Evolutionary conservation across 2,797 vertebrate genomes (phyloP).

Genomic region (Lateolabrax maculatus): DNA sequence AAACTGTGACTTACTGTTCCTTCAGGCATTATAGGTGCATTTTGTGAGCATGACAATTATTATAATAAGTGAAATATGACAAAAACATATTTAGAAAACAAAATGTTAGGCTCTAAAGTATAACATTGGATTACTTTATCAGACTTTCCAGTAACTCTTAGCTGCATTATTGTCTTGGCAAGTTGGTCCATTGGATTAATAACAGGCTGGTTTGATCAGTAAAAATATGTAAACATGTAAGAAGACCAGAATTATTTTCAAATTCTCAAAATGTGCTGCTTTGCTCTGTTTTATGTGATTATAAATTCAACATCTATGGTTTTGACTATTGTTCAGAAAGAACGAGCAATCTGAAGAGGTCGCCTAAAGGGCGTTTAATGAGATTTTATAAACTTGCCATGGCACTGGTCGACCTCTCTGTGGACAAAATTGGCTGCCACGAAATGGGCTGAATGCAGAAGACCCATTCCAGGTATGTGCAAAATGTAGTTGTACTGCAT

Average conservation of each 20-base stretch:
- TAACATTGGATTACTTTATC: not conserved
- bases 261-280: too few species aligned
- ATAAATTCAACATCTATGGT: not conserved
- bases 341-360: too few species aligned
- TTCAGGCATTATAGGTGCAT: too few species aligned
- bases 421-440: not conserved
- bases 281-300: not conserved
- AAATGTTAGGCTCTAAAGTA: too few species aligned
- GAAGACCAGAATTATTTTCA: too few species aligned
- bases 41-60: not conserved
- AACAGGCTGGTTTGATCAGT: too few species aligned
- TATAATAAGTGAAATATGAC: not conserved
- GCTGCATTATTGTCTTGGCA: too few species aligned
- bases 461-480: not conserved
- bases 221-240: too few species aligned
- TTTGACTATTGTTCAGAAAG: not conserved
- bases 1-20: not conserved
- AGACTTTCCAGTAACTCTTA: not conserved
- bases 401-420: not conserved
- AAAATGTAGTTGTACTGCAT: not conserved
- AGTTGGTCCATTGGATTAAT: too few species aligned
- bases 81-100: not conserved
- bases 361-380: too few species aligned
- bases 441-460: not conserved
- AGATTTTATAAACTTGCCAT: not conserved